Percentiles rank a stretch among this genome's conserved stretches.
phyloP scores from a whole-genome alignment of 1,140 invertebrate genomes.

The Atta colombica region DNA sequence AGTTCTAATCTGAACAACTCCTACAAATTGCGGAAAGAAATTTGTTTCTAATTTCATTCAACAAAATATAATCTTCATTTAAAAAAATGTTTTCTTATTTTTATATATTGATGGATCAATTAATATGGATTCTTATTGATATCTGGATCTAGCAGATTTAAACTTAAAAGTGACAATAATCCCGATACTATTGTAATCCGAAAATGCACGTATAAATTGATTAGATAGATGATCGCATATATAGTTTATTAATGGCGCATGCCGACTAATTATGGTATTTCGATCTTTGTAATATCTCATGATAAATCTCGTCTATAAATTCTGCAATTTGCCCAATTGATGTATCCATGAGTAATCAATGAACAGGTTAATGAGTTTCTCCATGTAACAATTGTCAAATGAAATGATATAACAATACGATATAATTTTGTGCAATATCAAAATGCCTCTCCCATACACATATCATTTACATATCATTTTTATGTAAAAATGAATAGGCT shows the following conservation, averaged over 20 bases:
- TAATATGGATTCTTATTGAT: neutral
- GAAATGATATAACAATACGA: slow-evolving; percentile 49
- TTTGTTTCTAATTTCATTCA: neutral
- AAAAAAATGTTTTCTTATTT: neutral
- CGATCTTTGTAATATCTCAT: slow-evolving; percentile 56
- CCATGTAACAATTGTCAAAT: slow-evolving; percentile 38
- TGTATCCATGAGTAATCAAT: slow-evolving; percentile 50
- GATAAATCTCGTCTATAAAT: slow-evolving; percentile 62
- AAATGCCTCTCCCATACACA: neutral
- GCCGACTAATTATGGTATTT: slow-evolving; percentile 56
- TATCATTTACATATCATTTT: neutral
- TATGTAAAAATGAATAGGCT: neutral
- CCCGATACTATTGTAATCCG: slow-evolving; percentile 13
- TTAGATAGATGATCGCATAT: slow-evolving; percentile 18
- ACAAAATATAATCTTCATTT: neutral
- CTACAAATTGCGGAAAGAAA: neutral
- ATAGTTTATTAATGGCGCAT: slow-evolving; percentile 55
- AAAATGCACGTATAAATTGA: slow-evolving; percentile 49
- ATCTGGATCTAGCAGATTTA: neutral
- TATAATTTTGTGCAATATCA: neutral
- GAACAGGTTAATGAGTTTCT: slow-evolving; percentile 55
- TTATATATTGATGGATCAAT: neutral
- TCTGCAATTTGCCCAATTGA: slow-evolving; percentile 47
- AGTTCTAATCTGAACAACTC: too few relatives aligned
- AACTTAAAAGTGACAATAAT: neutral